phyloP scores from a whole-genome alignment of 2,797 vertebrate genomes.

The Benthosema pterotum region DNA sequence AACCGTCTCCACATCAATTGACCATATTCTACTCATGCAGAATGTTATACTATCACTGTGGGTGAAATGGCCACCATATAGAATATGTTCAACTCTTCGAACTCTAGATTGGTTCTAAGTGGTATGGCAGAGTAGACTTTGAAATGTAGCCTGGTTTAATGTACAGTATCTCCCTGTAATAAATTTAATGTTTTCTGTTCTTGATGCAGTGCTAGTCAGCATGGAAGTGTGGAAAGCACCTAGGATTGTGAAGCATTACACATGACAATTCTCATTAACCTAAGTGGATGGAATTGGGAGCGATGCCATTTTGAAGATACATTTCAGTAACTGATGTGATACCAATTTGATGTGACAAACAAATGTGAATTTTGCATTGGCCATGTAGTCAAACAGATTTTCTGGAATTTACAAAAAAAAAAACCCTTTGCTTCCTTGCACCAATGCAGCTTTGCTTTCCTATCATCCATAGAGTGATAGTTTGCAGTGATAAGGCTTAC shows the following conservation, averaged over 20 bases:
- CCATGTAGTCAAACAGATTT: conserved; percentile 4
- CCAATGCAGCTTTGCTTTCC: not conserved
- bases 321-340: conserved; percentile 13
- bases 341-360: conserved; percentile 14
- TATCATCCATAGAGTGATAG: not conserved
- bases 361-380: conserved; percentile 18
- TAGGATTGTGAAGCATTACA: conserved; percentile 25
- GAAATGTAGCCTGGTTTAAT: conserved; percentile 39
- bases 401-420: not conserved
- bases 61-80: too few relatives aligned
- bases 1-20: conserved; percentile 14
- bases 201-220: conserved; percentile 49
- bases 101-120: conserved; percentile 54
- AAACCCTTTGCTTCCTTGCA: not conserved
- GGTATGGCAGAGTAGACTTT: conserved; percentile 65
- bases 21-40: too few relatives aligned
- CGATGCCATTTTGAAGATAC: conserved; percentile 6
- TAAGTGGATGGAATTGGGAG: conserved; percentile 10
- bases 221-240: conserved; percentile 62
- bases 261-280: conserved; percentile 24
- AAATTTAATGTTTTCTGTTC: conserved; percentile 36
- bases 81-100: too few relatives aligned
- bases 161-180: conserved; percentile 39
- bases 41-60: too few relatives aligned
- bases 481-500: not conserved